Base-by-base conservation (phyloP, 1,140 invertebrate genomes). In the Pseudobourletiella spinata region DNA sequence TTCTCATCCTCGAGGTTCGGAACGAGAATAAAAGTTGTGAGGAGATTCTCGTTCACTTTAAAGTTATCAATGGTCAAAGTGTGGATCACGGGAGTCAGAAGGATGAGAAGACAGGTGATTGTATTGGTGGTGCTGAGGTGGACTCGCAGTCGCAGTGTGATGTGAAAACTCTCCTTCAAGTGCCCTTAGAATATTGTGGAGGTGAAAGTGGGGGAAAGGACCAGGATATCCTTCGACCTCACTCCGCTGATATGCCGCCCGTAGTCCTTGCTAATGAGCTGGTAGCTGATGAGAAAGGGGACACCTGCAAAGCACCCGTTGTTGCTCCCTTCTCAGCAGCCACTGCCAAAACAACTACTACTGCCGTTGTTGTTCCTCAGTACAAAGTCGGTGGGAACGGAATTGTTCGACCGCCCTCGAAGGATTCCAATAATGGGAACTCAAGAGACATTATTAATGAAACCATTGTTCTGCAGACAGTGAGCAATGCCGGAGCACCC, bases 1-100 rank as follows among this genome's bases (percentile, higher is more conserved):
- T 55, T 3, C 39, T 55, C 32, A 32, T 55, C 52, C 22, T 55
- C 8, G 52, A 55, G 22, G 39, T 55, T 22, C 6, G 52, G 18
- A 51, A 51, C n/a, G 15, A 18, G 15, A 32, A 22, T 39, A 30
- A 22, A 26, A 35, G 2, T 6, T 11, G 20, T 22, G 52, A 55
- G 4, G 52, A 35, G 29, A 55, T 55, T 55, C 39, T 55, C 20
- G 32, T 55, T 2, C 28, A 20, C 28, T 55, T 55, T 32, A 55
- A 55, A 55, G 52, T 55, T 6, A 32, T 55, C 28, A 55, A 55
- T 39, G 52, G n/a, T n/a, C n/a, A n/a, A n/a, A 55, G 22, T 15
- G 46, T n/a, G 24, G 8, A 48, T 8, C 46, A 11, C 6, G 46
- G 8, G 46, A 48, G 8, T 6, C 6, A 20, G 46, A 20, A 32